Conservation (phyloP, 2,797 vertebrate genomes). For the Stomatorhinus walkeri region DNA sequence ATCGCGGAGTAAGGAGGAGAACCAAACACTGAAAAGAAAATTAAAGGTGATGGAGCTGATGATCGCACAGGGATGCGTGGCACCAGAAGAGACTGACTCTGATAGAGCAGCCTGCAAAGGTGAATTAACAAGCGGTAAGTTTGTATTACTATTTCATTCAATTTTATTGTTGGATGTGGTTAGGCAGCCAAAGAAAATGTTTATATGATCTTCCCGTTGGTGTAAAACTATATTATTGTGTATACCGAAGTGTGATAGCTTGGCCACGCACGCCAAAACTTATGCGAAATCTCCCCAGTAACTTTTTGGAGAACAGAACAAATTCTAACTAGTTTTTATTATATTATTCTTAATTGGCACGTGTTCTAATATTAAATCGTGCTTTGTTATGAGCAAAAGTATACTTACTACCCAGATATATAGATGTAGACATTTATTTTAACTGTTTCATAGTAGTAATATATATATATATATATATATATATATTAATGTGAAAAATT, state of each 20-base stretch:
- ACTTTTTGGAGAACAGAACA: neutral
- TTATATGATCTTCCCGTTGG: neutral
- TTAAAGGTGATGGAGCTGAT: conserved; percentile 54
- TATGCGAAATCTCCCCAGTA: neutral
- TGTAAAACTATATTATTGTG: neutral
- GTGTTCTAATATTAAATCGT: neutral
- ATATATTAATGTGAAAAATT: too few relatives aligned
- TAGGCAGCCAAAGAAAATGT: neutral
- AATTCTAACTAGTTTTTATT: neutral
- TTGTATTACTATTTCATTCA: neutral
- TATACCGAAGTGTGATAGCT: neutral
- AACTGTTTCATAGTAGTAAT: neutral
- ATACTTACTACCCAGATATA: neutral
- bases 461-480: neutral
- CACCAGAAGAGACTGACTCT: neutral
- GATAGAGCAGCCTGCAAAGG: neutral
- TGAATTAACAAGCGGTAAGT: neutral
- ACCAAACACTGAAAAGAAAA: conserved; percentile 53
- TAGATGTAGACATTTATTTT: neutral
- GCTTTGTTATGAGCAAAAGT: neutral
- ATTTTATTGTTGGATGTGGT: neutral
- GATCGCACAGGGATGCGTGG: conserved; percentile 33
- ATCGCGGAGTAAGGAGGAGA: conserved; percentile 53
- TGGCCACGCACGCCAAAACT: neutral
- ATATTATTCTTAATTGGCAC: neutral